Percentiles rank a stretch among this genome's conserved stretches.
Conservation (phyloP, 2,113 vertebrate species). For the Calidris pygmaea region DNA sequence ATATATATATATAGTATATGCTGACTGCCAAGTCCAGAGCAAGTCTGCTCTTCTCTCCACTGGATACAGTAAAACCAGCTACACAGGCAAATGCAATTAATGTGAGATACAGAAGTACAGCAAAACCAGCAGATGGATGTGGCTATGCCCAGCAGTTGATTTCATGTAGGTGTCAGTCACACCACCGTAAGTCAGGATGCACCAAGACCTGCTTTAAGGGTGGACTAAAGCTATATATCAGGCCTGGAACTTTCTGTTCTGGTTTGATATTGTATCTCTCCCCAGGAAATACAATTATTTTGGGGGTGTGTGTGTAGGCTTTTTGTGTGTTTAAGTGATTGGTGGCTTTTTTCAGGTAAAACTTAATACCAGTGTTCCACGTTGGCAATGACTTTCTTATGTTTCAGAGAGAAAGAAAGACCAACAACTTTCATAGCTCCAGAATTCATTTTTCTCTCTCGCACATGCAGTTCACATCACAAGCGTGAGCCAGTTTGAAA, state of each 20-base stretch:
- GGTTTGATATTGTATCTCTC: background rate
- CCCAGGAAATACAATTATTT: background rate
- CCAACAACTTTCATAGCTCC: background rate
- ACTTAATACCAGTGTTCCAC: background rate
- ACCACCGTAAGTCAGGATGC: rapidly evolving
- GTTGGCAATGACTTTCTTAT: rapidly evolving
- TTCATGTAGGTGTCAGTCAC: background rate
- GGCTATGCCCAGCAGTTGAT: background rate
- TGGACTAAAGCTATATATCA: background rate
- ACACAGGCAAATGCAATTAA: background rate
- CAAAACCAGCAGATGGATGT: background rate
- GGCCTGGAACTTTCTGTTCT: background rate
- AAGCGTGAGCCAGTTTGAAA: background rate
- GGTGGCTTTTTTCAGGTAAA: background rate
- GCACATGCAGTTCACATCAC: background rate
- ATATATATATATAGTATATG: background rate
- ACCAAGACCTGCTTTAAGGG: background rate
- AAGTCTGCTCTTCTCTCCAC: background rate
- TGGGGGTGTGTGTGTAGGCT: background rate
- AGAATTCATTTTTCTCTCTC: background rate
- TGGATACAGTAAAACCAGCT: background rate
- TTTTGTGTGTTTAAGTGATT: background rate
- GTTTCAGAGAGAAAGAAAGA: background rate
- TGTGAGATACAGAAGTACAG: background rate
- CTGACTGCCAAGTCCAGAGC: background rate